Percentiles rank a stretch among this genome's conserved stretches.
Conservation (phyloP, 2,888 invertebrate genomes). For the Phragmatobia fuliginosa region DNA sequence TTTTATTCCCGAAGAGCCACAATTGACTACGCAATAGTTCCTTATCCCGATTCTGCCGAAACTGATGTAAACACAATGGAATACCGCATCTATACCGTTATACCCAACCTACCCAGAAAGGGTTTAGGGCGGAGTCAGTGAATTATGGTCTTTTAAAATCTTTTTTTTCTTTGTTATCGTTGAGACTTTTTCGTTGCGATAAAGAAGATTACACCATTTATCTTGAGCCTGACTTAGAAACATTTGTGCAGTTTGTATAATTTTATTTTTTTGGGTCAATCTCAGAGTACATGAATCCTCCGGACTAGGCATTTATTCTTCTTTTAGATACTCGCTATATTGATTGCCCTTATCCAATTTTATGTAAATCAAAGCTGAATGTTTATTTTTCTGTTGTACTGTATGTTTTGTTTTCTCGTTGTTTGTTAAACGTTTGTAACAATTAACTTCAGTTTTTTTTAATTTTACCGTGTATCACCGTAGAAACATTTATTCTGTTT, state of each 20-base stretch:
- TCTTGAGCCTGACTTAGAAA: conserved; percentile 65
- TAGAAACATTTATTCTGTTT: too few relatives aligned
- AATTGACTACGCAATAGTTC: conserved; percentile 39
- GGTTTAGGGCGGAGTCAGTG: conserved; percentile 66
- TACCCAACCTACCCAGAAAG: conserved; percentile 58
- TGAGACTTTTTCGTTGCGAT: conserved; percentile 75
- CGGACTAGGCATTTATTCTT: conserved; percentile 26
- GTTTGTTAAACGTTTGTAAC: conserved; percentile 5
- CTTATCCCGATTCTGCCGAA: conserved; percentile 49
- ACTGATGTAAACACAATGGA: conserved; percentile 54
- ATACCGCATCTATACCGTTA: conserved; percentile 55
- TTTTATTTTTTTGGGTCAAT: conserved; percentile 48
- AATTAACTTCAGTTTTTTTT: too few relatives aligned
- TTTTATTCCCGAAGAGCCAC: conserved; percentile 36
- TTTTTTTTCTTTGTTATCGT: conserved; percentile 76
- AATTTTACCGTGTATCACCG: too few relatives aligned
- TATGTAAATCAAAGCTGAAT: conserved; percentile 24
- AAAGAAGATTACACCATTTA: conserved; percentile 80
- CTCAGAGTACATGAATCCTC: conserved; percentile 10
- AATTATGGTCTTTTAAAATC: conserved; percentile 81
- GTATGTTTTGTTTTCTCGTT: conserved; percentile 14
- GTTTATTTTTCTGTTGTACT: conserved; percentile 26
- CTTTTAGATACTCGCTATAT: conserved; percentile 28
- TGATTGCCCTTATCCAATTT: conserved; percentile 36
- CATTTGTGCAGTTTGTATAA: conserved; percentile 65